Base-by-base conservation (phyloP, 2,888 invertebrate species). In the Holacanthella duospinosa region DNA sequence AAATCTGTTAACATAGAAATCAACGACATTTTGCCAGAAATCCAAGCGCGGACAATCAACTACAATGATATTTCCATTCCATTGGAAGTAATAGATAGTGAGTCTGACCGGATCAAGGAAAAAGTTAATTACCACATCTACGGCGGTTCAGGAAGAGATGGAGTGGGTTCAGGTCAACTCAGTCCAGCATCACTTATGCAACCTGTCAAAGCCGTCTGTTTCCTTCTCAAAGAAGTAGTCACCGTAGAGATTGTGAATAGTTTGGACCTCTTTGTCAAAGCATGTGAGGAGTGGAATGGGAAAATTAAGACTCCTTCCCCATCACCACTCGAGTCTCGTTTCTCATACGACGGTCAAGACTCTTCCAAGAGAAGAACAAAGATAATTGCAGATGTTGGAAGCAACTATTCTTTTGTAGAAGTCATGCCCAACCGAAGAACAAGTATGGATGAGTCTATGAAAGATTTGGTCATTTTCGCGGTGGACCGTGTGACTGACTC, bases 141-240 rank as follows among this genome's bases (percentile, higher is more conserved):
- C 89, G 90, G 79, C 90, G 88, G 0, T 78, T 90, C 1, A 89
- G 90, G 77, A 86, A 85, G 67, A 90, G 91, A 79, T 82, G 90
- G 74, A 86, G 84, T 0, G 77, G 43, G 36, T 24, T 29, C 44
- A 36, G 26, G 44, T 4, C 53, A 78, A 43, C 71, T 86, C 24
- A 85, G 85, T 73, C 82, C 85, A 27, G 83, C 83, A n/a, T 83
- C 87, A 2, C 87, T 93, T 55, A 84, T 87, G 55, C 94, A 96
- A 77, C 88, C 92, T 0, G 89, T 94, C 1, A 95, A 95, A 78
- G 92, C 93, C 0, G 86, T 96, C 43, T 92, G 93, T 75, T 87
- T 92, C 29, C 79, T 92, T 24, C 85, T 95, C 71, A 92, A 91
- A 24, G 87, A 87, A 61, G 85, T 95, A 0, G 93, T 95, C 78